Percentiles rank a stretch among this genome's conserved stretches.
Evolutionary conservation across 2,113 vertebrate species (phyloP).

Genomic region (Origma solitaria): DNA sequence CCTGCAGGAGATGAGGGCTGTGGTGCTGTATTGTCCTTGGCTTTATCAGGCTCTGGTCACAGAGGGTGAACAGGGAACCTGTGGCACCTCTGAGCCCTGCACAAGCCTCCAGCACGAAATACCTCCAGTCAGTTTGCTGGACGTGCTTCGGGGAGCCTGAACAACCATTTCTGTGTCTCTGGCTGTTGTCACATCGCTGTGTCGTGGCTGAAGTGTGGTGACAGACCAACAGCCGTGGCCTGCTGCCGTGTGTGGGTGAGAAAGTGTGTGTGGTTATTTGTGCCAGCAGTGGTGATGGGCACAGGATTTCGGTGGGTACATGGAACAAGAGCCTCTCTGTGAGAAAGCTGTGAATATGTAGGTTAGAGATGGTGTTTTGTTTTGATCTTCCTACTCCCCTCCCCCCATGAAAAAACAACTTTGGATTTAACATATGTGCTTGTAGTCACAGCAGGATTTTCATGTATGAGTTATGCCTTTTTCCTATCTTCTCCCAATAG

Average conservation of each 20-base stretch:
- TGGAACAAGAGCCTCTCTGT: background rate
- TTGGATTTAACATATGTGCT: background rate
- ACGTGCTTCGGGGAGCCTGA: too few relatives aligned
- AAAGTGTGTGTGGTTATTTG: background rate
- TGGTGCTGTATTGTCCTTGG: background rate
- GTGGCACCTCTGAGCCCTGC: background rate
- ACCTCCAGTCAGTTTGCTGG: background rate
- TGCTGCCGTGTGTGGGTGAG: background rate
- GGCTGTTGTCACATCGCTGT: background rate
- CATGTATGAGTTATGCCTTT: background rate
- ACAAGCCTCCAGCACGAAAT: background rate
- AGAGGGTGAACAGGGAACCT: background rate
- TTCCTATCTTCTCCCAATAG: background rate
- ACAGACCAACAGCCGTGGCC: background rate
- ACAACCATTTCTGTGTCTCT: background rate
- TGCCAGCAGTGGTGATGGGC: background rate
- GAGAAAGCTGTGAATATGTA: background rate
- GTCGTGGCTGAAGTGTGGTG: background rate
- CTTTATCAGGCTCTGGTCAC: background rate
- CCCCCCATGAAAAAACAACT: background rate
- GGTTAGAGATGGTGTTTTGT: background rate
- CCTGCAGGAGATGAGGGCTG: background rate
- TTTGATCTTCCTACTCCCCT: background rate
- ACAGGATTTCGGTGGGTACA: background rate
- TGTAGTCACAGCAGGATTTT: background rate